Evolutionary conservation across 2,888 invertebrate genomes (phyloP).

Genomic region (Pantelozetes paolii): DNA sequence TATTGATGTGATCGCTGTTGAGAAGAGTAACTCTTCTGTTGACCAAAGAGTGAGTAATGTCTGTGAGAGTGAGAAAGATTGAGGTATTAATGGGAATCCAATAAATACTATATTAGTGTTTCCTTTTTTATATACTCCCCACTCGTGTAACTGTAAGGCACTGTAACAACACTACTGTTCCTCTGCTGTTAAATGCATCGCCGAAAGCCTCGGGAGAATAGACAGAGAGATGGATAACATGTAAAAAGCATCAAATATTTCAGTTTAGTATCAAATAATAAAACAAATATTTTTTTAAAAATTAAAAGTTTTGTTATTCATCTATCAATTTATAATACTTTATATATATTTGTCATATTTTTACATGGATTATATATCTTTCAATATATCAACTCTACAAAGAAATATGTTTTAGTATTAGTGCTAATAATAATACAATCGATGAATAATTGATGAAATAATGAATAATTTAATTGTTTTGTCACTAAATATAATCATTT

Average conservation of each 20-base stretch:
- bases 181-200: not conserved
- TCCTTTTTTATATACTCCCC: not conserved
- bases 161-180: not conserved
- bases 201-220: slow-evolving; percentile 9
- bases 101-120: slow-evolving; percentile 23
- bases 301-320: slow-evolving; percentile 8
- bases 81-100: slow-evolving; percentile 28
- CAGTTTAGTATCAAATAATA: not conserved
- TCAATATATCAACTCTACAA: slow-evolving; percentile 25
- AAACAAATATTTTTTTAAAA: slow-evolving; percentile 23
- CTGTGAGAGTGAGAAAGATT: not conserved
- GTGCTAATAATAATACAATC: slow-evolving; percentile 13
- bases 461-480: slow-evolving; percentile 4
- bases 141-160: not conserved
- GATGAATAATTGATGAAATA: slow-evolving; percentile 25
- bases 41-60: slow-evolving; percentile 13
- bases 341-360: slow-evolving; percentile 11
- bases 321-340: not conserved
- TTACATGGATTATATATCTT: slow-evolving; percentile 14
- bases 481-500: not conserved
- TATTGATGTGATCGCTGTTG: not conserved
- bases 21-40: not conserved
- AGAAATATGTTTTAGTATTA: slow-evolving; percentile 5
- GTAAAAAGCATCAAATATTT: slow-evolving; percentile 30
- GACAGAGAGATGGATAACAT: slow-evolving; percentile 5